Evolutionary conservation across 2,888 invertebrate species (phyloP).

Genomic region (Pseudococcus longispinus): DNA sequence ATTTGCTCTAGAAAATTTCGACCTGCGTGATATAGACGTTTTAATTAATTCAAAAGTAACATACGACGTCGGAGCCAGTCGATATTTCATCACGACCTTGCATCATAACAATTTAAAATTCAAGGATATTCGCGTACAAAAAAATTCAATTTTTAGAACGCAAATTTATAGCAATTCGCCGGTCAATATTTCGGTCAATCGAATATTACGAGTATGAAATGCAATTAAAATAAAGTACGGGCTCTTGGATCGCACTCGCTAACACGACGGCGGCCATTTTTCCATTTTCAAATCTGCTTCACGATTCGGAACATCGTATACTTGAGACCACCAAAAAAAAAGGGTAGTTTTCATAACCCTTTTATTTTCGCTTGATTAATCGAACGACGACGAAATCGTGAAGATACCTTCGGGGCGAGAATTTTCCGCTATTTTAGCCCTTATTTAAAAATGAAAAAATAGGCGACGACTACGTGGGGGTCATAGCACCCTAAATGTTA

Average conservation of each 20-base stretch:
- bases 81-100: slow-evolving; percentile 25
- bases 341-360: slow-evolving; percentile 24
- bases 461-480: not conserved
- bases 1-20: not conserved
- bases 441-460: slow-evolving; percentile 32
- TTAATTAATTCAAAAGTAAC: not conserved
- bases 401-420: slow-evolving; percentile 20
- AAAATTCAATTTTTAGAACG: not conserved
- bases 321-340: not conserved
- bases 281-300: not conserved
- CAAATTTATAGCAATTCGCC: not conserved
- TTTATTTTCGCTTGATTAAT: slow-evolving; percentile 44
- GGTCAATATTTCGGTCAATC: not conserved
- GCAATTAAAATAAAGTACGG: not conserved
- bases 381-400: slow-evolving; percentile 17
- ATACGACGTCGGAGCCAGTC: not conserved
- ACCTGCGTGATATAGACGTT: not conserved
- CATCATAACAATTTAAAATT: slow-evolving; percentile 22
- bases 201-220: not conserved
- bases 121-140: not conserved
- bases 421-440: slow-evolving; percentile 42
- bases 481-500: slow-evolving; percentile 15
- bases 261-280: not conserved
- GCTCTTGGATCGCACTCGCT: not conserved
- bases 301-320: not conserved